Percentiles rank a stretch among this genome's conserved stretches.
These are phyloP conservation scores for Hoplias malabaricus DNA, from an alignment of 2,113 vertebrate genomes.

Conservation along the genomic window DNA sequence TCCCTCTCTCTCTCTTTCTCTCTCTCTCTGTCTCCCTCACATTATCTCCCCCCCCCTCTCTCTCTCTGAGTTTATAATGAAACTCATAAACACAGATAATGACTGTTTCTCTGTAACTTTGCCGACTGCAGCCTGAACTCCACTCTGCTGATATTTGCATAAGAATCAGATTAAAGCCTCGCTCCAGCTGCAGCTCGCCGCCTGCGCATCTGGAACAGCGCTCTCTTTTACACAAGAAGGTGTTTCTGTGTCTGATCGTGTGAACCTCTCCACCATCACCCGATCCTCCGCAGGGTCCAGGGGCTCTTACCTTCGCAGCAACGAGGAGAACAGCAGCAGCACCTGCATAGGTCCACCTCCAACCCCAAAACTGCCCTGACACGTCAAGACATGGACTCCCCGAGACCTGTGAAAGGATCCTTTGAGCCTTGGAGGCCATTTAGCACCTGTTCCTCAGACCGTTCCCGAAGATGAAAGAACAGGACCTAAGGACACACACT, in stretches of 20 bases:
- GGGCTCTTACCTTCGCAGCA: too few species aligned
- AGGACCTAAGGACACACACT: too few species aligned
- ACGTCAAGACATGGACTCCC: too few species aligned
- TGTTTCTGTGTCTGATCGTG: neutral
- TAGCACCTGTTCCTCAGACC: too few species aligned
- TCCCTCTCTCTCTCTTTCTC: conserved; percentile 13
- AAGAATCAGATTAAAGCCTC: conserved; percentile 61
- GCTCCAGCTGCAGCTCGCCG: conserved; percentile 47
- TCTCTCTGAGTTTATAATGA: neutral
- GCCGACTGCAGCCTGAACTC: neutral
- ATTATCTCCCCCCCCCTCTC: conserved; percentile 11
- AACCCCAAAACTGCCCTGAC: too few species aligned
- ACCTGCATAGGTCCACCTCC: too few species aligned
- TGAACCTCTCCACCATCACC: neutral
- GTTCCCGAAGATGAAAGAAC: too few species aligned
- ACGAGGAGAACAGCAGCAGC: too few species aligned
- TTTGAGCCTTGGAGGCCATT: too few species aligned
- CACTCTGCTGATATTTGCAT: conserved; percentile 58
- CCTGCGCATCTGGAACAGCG: too few species aligned
- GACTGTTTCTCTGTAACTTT: conserved; percentile 18
- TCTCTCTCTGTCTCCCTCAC: conserved; percentile 47
- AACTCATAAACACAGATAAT: conserved; percentile 35
- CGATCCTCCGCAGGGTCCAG: neutral
- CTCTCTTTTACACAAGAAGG: too few species aligned
- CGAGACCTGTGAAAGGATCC: too few species aligned